Evolutionary conservation across 92 coral and sea anemone species (phyloP).

Genomic region (Hydrozoanthus gracilis): DNA sequence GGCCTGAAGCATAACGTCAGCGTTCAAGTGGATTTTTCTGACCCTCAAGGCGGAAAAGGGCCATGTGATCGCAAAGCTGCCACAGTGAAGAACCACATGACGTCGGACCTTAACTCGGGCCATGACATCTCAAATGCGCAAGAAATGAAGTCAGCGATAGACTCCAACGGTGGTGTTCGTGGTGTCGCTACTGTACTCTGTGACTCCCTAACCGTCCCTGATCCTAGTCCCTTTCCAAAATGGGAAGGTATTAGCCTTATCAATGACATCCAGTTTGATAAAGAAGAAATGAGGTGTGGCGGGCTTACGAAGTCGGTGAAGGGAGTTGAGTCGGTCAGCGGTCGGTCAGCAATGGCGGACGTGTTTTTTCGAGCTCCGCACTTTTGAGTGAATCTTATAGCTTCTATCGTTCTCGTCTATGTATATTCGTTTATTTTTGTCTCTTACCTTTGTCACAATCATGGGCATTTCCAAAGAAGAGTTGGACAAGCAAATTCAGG

Average conservation of each 20-base stretch:
- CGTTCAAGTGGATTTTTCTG: constrained; percentile 33
- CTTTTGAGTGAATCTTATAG: neutral
- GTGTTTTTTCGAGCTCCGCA: neutral
- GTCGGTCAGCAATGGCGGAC: neutral
- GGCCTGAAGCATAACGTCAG: constrained; percentile 13
- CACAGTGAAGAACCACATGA: constrained; percentile 34
- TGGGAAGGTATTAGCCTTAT: constrained; percentile 54
- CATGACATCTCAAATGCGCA: constrained; percentile 35
- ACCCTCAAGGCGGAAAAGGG: constrained; percentile 50
- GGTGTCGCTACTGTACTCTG: constrained; percentile 32
- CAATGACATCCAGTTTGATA: constrained; percentile 38
- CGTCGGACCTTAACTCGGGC: constrained; percentile 38
- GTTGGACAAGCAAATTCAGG: neutral
- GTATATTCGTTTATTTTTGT: neutral
- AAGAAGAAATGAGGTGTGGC: constrained; percentile 50
- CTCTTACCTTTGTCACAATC: neutral
- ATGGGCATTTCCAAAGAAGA: neutral
- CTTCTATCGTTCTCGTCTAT: neutral
- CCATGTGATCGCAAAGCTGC: constrained; percentile 52
- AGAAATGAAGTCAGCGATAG: constrained; percentile 44
- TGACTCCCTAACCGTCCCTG: constrained; percentile 1
- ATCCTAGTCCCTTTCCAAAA: constrained; percentile 31
- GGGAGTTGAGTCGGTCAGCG: no score
- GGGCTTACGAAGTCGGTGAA: constrained; percentile 40
- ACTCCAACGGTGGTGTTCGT: constrained; percentile 35